Evolutionary conservation across 53 echinoderm and acorn worm species (phyloP).

Genomic region (Henricia sp.): DNA sequence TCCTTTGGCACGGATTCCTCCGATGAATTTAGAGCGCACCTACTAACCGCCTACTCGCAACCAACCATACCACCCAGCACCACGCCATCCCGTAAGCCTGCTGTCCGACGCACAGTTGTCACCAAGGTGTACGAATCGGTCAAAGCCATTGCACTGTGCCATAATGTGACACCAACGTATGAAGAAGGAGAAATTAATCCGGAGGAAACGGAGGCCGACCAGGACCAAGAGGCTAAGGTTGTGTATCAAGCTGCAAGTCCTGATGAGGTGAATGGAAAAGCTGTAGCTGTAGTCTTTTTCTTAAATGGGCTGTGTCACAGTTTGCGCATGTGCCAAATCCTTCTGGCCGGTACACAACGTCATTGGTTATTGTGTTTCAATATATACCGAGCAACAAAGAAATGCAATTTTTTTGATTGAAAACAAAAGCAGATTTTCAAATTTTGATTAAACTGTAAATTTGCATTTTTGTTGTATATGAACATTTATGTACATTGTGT

Average conservation of each 20-base stretch:
- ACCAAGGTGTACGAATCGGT: conserved; percentile 90
- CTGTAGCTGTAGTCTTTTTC: too few relatives aligned
- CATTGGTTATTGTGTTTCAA: too few relatives aligned
- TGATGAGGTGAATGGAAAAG: conserved; percentile 95
- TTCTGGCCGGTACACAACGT: too few relatives aligned
- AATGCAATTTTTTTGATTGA: neutral
- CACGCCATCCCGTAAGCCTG: conserved; percentile 76
- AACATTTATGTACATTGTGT: too few relatives aligned
- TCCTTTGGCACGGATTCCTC: conserved; percentile 83
- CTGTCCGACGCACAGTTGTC: conserved; percentile 88
- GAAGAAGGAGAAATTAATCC: conserved; percentile 76
- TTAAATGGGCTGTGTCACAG: too few relatives aligned
- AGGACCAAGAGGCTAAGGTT: conserved; percentile 69
- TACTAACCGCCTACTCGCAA: conserved; percentile 81
- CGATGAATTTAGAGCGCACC: conserved; percentile 83
- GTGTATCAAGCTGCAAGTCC: conserved; percentile 97
- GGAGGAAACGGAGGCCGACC: conserved; percentile 60
- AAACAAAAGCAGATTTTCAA: too few relatives aligned
- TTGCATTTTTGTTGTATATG: too few relatives aligned
- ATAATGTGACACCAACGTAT: conserved; percentile 95
- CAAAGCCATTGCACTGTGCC: conserved; percentile 93
- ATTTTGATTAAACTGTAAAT: too few relatives aligned
- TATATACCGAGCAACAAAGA: too few relatives aligned
- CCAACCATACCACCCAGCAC: conserved; percentile 59
- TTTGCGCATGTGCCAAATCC: too few relatives aligned